A percentile compares a stretch with the other conserved stretches of the same genome.
Evolutionary conservation across 2,113 vertebrate species (phyloP).

Genomic region (Daboia siamensis): DNA sequence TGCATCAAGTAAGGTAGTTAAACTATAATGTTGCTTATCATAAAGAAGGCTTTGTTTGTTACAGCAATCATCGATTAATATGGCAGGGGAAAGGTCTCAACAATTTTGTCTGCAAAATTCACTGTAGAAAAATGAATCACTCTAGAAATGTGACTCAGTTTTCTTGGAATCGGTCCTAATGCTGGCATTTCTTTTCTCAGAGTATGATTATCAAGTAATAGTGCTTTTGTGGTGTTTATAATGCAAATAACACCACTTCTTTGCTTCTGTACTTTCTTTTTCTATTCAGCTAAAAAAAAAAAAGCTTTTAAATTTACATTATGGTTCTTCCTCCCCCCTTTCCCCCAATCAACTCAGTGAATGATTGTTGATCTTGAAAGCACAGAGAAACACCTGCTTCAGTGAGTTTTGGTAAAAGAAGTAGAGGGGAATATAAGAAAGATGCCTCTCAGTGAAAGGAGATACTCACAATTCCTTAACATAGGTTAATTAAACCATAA

Average conservation of each 20-base stretch:
- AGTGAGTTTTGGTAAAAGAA: neutral
- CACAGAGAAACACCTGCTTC: neutral
- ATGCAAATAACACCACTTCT: neutral
- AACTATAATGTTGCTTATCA: slow-evolving; percentile 20
- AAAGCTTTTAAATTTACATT: slow-evolving; percentile 13
- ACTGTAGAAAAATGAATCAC: neutral
- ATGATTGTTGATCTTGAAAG: neutral
- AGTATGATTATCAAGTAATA: neutral
- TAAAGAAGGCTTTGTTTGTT: slow-evolving; percentile 27
- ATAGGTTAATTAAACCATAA: neutral
- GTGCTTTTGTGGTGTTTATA: neutral
- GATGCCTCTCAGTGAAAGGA: neutral
- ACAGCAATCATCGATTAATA: slow-evolving; percentile 1
- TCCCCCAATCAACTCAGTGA: neutral
- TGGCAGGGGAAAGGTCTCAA: neutral
- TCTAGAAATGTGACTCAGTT: neutral
- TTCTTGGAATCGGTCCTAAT: neutral
- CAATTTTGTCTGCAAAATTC: neutral
- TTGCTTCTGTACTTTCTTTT: slow-evolving; percentile 4
- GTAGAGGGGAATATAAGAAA: neutral
- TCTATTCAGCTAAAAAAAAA: neutral
- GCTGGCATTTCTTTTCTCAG: fast-evolving
- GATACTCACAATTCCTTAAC: neutral
- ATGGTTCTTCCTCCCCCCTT: neutral
- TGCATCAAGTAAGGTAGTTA: slow-evolving; percentile 15